phyloP scores from a whole-genome alignment of 2,797 vertebrate genomes.

The Oreortyx pictus region DNA sequence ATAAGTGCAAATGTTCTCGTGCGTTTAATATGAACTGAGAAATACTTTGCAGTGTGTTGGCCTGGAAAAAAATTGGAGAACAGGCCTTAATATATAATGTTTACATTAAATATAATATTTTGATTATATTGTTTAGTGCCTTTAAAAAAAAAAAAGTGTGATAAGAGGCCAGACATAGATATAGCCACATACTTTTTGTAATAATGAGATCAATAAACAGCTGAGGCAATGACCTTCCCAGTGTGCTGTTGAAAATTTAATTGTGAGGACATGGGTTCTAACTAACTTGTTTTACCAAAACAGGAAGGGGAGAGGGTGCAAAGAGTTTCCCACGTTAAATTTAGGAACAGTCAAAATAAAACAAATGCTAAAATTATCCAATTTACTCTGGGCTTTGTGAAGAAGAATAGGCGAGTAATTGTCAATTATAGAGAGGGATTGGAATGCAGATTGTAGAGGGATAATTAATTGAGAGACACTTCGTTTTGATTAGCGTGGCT shows the following conservation, averaged over 20 bases:
- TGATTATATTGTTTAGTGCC: neutral
- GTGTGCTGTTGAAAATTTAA: constrained; percentile 51
- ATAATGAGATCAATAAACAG: constrained; percentile 61
- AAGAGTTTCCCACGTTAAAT: constrained; percentile 69
- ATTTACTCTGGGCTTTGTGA: constrained; percentile 69
- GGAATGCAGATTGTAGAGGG: constrained; percentile 72
- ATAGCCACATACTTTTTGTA: neutral
- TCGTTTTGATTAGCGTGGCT: constrained; percentile 55
- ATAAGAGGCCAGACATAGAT: neutral
- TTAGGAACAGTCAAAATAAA: constrained; percentile 62
- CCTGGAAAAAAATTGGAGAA: constrained; percentile 52
- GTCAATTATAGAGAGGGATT: constrained; percentile 65
- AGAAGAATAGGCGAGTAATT: constrained; percentile 69
- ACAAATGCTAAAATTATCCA: constrained; percentile 55
- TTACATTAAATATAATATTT: constrained; percentile 31
- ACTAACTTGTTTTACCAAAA: constrained; percentile 64
- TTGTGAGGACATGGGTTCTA: constrained; percentile 43
- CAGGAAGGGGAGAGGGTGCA: constrained; percentile 42
- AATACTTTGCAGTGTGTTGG: constrained; percentile 29
- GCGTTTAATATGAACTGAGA: constrained; percentile 45
- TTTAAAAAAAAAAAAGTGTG: neutral
- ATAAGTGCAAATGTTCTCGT: constrained; percentile 53
- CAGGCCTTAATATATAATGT: neutral
- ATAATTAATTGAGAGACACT: constrained; percentile 73
- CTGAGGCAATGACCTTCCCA: constrained; percentile 36